Conservation (phyloP, 2,113 vertebrate genomes). For the Upupa epops region DNA sequence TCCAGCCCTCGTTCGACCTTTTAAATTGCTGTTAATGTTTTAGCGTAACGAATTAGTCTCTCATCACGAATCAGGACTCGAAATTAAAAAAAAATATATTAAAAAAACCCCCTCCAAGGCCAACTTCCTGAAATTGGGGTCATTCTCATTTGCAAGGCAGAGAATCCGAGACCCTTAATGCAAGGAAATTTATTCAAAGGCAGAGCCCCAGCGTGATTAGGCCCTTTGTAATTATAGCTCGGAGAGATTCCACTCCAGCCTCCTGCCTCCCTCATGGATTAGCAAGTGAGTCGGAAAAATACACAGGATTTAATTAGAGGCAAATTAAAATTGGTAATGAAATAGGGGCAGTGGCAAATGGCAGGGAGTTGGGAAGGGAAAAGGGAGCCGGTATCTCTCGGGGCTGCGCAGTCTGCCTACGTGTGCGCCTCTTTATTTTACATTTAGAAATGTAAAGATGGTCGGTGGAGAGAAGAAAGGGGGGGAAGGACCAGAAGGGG, state of each 20-base stretch:
- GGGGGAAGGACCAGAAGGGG: conserved; percentile 20
- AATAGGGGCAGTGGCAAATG: conserved; percentile 98
- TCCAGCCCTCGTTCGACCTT: conserved; percentile 87
- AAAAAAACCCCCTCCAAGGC: conserved; percentile 87
- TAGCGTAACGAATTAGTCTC: conserved; percentile 99
- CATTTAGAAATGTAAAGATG: conserved; percentile 79
- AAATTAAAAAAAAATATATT: conserved; percentile 82
- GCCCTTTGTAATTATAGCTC: conserved; percentile 98
- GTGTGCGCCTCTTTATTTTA: conserved; percentile 76
- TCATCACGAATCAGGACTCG: conserved; percentile 97
- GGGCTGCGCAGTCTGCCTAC: conserved; percentile 72
- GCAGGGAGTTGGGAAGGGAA: conserved; percentile 79
- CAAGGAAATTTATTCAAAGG: conserved; percentile 93
- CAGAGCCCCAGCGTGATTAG: conserved; percentile 96
- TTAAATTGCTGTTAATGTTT: conserved; percentile 99
- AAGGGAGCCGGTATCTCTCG: conserved; percentile 77
- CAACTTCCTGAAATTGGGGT: conserved; percentile 98
- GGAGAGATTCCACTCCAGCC: conserved; percentile 94
- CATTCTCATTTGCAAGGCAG: conserved; percentile 99
- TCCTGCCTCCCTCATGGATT: conserved; percentile 96
- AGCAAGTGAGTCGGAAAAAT: conserved; percentile 97
- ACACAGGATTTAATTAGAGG: conserved; percentile 99
- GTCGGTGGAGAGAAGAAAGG: conserved; percentile 62
- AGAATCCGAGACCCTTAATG: conserved; percentile 88
- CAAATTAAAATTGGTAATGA: conserved; percentile 99